Conservation (phyloP, 2,113 vertebrate species). For the Leucoraja erinaceus region DNA sequence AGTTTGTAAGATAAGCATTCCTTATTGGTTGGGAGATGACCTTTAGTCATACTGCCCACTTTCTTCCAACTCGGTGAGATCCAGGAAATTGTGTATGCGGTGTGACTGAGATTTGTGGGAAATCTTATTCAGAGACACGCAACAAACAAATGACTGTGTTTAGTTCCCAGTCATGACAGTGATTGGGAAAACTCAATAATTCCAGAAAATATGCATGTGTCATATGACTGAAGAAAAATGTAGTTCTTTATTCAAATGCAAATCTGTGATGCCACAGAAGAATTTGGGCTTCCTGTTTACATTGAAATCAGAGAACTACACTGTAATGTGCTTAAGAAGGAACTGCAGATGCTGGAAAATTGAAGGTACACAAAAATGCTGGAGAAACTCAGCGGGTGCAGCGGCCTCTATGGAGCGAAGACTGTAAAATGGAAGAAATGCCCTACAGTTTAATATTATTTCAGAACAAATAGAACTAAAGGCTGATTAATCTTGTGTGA, state of each 20-base stretch:
- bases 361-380: too few species aligned
- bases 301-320: not conserved
- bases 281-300: not conserved
- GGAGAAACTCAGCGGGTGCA: too few species aligned
- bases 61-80: not conserved
- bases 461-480: not conserved
- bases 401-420: too few species aligned
- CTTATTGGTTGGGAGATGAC: not conserved
- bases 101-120: not conserved
- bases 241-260: not conserved
- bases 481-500: not conserved
- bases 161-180: not conserved
- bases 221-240: not conserved
- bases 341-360: too few species aligned
- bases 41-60: not conserved
- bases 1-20: not conserved
- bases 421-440: not conserved
- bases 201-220: not conserved
- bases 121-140: not conserved
- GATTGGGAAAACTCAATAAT: not conserved
- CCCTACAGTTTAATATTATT: not conserved
- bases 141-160: not conserved
- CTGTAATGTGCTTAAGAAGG: too few species aligned
- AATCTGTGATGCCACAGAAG: not conserved
- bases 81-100: not conserved